Conservation (phyloP, 2,888 invertebrate genomes). For the Bugula neritina region DNA sequence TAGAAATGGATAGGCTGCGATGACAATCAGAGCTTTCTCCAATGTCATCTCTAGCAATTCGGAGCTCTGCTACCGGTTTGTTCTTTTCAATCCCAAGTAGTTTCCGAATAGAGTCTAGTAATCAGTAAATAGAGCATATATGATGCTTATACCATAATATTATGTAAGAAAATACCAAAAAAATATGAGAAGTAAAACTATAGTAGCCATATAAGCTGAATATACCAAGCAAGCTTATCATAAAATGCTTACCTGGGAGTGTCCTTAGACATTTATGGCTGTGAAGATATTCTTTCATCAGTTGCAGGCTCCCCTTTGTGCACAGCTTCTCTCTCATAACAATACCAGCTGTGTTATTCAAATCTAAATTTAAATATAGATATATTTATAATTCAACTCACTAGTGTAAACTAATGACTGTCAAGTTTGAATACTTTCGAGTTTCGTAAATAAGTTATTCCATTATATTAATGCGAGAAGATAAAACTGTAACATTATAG, state of each 20-base stretch:
- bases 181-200: too few species aligned
- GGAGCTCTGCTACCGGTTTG: conserved; percentile 1
- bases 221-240: too few species aligned
- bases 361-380: neutral
- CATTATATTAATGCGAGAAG: too few species aligned
- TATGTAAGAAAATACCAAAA: too few species aligned
- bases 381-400: neutral
- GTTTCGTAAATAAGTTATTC: too few species aligned
- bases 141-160: too few species aligned
- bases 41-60: conserved; percentile 17
- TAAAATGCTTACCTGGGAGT: neutral
- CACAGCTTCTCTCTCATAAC: neutral
- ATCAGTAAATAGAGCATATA: neutral
- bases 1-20: too few species aligned
- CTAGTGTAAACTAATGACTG: too few species aligned
- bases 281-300: neutral
- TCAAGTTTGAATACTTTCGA: too few species aligned
- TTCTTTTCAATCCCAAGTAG: neutral
- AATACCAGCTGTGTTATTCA: neutral
- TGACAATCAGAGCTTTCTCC: too few species aligned
- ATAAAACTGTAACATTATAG: too few species aligned
- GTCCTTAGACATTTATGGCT: neutral
- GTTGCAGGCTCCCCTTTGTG: neutral
- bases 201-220: too few species aligned
- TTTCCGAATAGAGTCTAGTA: neutral